These are phyloP conservation scores for Cremastinae sp. DNA, from an alignment of 2,888 invertebrate species.

Conservation along the genomic window DNA sequence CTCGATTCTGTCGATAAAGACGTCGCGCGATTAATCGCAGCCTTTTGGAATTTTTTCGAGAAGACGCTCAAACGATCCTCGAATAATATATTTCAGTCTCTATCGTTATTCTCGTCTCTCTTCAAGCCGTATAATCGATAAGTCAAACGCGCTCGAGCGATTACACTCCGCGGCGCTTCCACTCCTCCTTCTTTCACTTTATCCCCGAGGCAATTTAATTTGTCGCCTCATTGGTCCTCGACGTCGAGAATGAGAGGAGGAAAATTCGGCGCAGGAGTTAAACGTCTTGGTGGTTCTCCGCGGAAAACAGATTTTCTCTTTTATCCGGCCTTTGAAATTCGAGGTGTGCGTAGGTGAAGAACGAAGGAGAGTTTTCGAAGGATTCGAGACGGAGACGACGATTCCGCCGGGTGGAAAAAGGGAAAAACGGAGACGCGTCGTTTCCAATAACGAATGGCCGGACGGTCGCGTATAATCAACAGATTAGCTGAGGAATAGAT, in stretches of 20 bases:
- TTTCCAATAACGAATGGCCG: slow-evolving; percentile 78
- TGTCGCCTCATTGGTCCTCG: slow-evolving; percentile 69
- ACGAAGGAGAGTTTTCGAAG: slow-evolving; percentile 45
- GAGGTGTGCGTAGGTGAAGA: slow-evolving; percentile 48
- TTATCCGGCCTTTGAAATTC: slow-evolving; percentile 48
- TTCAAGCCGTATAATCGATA: slow-evolving; percentile 48
- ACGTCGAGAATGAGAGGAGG: slow-evolving; percentile 49
- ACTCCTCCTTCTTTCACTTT: slow-evolving; percentile 56
- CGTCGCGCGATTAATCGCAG: no score
- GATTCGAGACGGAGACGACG: slow-evolving; percentile 63
- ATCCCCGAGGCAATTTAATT: slow-evolving; percentile 67
- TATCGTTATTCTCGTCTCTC: slow-evolving; percentile 2
- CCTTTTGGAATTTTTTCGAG: no score
- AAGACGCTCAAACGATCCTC: not conserved
- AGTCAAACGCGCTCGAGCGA: slow-evolving; percentile 44
- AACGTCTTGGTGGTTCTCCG: slow-evolving; percentile 60
- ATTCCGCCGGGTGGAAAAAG: slow-evolving; percentile 25
- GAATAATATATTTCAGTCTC: not conserved
- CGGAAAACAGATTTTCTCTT: slow-evolving; percentile 66
- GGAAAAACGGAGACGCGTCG: slow-evolving; percentile 66
- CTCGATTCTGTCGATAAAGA: not conserved
- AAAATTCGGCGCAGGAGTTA: slow-evolving; percentile 43
- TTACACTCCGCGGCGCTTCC: slow-evolving; percentile 49
- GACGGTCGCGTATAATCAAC: slow-evolving; percentile 79
- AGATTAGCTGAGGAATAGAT: slow-evolving; percentile 79